phyloP scores from a whole-genome alignment of 1,140 invertebrate species.

The Leptinotarsa defecta region DNA sequence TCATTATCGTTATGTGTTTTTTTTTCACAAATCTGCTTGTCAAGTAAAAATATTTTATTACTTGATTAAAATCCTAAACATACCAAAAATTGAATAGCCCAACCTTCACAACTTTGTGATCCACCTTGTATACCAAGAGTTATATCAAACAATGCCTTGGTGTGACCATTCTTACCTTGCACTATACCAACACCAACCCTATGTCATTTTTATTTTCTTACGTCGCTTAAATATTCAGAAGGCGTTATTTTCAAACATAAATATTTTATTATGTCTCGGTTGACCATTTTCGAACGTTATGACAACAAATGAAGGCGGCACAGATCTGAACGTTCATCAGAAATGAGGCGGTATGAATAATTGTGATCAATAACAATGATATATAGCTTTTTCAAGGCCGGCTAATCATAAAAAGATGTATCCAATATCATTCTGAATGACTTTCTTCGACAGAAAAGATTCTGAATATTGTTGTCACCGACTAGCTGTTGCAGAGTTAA shows the following conservation, averaged over 20 bases:
- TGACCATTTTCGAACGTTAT: background rate
- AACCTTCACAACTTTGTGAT: too few relatives aligned
- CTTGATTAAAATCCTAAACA: too few relatives aligned
- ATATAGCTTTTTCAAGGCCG: too few relatives aligned
- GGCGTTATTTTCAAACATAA: slow-evolving; percentile 6
- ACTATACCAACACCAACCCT: background rate
- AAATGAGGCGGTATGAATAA: background rate
- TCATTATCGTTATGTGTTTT: too few relatives aligned
- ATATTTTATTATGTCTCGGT: slow-evolving; percentile 1
- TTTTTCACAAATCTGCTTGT: too few relatives aligned
- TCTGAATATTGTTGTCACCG: too few relatives aligned
- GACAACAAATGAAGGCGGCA: background rate
- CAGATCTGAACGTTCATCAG: background rate
- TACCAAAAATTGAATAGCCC: too few relatives aligned
- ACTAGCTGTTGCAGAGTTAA: too few relatives aligned
- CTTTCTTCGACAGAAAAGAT: too few relatives aligned
- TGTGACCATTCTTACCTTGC: background rate
- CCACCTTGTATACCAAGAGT: background rate
- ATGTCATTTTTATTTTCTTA: background rate
- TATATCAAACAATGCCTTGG: background rate
- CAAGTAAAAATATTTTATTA: too few relatives aligned
- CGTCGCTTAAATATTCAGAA: background rate
- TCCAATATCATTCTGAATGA: too few relatives aligned
- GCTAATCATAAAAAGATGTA: too few relatives aligned
- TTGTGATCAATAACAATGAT: background rate